phyloP scores from a whole-genome alignment of 2,888 invertebrate genomes.

The Sclerodermus sp. region DNA sequence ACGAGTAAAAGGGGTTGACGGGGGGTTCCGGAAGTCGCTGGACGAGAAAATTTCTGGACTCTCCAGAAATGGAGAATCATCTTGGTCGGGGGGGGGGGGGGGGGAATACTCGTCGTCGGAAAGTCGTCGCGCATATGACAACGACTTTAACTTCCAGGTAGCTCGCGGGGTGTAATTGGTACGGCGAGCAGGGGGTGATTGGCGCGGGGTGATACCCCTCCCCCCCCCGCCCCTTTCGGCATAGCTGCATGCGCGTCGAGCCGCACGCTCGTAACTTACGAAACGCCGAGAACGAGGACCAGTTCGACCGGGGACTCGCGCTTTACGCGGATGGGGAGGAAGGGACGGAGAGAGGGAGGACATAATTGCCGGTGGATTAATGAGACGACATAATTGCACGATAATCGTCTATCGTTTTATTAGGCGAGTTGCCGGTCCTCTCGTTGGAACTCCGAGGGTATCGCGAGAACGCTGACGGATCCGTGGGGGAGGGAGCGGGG shows the following conservation, averaged over 20 bases:
- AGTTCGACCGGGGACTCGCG: constrained; percentile 16
- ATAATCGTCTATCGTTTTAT: constrained; percentile 55
- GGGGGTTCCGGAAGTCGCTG: too few relatives aligned
- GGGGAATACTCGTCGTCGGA: background rate
- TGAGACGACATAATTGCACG: constrained; percentile 57
- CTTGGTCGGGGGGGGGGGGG: background rate
- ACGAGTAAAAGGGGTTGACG: too few relatives aligned
- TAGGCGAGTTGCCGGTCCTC: constrained; percentile 26
- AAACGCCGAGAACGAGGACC: constrained; percentile 29
- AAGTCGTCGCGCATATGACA: constrained; percentile 6
- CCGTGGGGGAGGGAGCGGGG: constrained; percentile 13
- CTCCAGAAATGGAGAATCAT: too few relatives aligned
- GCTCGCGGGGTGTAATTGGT: constrained; percentile 38
- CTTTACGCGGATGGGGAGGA: constrained; percentile 13
- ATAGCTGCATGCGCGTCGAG: constrained; percentile 38
- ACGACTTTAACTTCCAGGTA: constrained; percentile 31
- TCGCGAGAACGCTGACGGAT: too few relatives aligned
- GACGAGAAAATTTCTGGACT: too few relatives aligned
- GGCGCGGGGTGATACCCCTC: too few relatives aligned
- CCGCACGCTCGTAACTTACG: constrained; percentile 45
- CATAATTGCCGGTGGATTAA: constrained; percentile 55
- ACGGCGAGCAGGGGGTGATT: too few relatives aligned
- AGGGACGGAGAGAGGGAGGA: constrained; percentile 14
- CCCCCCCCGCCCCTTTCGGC: constrained; percentile 19
- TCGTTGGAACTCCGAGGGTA: constrained; percentile 21